Evolutionary conservation across 2,797 vertebrate species (phyloP), one percentile per base, ranked within the genome.

Genomic region (Streptopelia turtur): DNA sequence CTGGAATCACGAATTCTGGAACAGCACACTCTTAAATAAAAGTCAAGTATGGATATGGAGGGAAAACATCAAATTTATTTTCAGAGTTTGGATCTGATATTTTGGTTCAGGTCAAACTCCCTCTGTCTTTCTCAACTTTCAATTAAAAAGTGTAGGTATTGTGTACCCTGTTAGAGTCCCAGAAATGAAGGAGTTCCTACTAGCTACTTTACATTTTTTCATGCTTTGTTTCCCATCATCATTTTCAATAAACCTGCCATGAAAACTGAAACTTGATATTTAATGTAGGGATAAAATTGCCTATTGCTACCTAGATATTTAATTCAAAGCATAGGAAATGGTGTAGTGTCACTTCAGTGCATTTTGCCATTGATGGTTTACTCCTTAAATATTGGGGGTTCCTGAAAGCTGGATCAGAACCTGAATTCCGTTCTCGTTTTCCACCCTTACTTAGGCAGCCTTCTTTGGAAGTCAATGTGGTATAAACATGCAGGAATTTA

Each of bases 311-410:
- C 1, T 6, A 72, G 69, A 76, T 87, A 81, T 0, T 68, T 78
- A 88, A 78, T 92, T 72, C 85, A 91, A 92, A 78, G 61, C 47
- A 72, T 33, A 21, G 77, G 66, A 95, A 91, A 93, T 90, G 41
- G 14, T 39, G 25, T 31, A 33, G 80, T 79, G 31, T 84, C 70
- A 74, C 80, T 72, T 89, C 50, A 82, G 39, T 76, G 81, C 86
- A 43, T 82, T 76, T 84, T 89, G 18, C 52, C 25, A 8, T 37
- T 56, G 70, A 89, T 27, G 27, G 11, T 33, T 91, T 79, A 57
- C 9, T 33, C 47, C 50, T 88, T 76, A 87, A 64, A 83, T 33
- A 63, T 24, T 65, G 74, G 35, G 65, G 35, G 16, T 31, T 90
- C 61, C 59, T 70, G 77, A 69, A 88, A 79, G 20, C 43, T 66